Percentiles rank a stretch among this genome's conserved stretches.
phyloP scores from a whole-genome alignment of 2,888 invertebrate genomes.

The Anarsia innoxiella region DNA sequence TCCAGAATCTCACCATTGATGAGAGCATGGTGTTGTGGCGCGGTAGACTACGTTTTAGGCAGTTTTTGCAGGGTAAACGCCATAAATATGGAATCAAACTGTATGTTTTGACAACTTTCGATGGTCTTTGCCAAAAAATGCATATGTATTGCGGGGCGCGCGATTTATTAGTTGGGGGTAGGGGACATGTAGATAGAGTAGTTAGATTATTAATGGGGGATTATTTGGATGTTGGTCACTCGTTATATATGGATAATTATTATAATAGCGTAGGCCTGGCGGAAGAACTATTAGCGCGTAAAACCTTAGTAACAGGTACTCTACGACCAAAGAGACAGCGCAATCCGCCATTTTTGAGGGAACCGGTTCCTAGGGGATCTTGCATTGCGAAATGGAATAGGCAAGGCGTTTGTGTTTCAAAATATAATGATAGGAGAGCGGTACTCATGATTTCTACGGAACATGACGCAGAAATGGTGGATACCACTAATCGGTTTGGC shows the following conservation, averaged over 20 bases:
- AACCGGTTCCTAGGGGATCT: too few species aligned
- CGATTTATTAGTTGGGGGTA: slow-evolving; percentile 15
- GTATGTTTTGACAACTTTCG: slow-evolving; percentile 33
- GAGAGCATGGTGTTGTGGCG: slow-evolving; percentile 16
- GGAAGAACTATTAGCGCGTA: slow-evolving; percentile 1
- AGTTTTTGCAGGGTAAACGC: slow-evolving; percentile 34
- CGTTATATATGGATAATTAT: slow-evolving; percentile 14
- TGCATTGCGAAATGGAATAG: not conserved
- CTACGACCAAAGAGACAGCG: not conserved
- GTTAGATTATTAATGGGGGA: slow-evolving; percentile 6
- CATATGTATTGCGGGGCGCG: slow-evolving; percentile 20
- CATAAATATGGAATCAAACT: slow-evolving; percentile 39
- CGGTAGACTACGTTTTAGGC: slow-evolving; percentile 29
- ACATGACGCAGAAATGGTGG: not conserved
- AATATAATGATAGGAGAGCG: not conserved
- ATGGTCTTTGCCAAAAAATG: slow-evolving; percentile 22
- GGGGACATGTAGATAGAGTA: slow-evolving; percentile 10
- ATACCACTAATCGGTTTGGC: not conserved
- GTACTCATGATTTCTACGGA: not conserved
- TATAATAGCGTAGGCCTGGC: slow-evolving; percentile 9
- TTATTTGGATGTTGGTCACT: slow-evolving; percentile 7
- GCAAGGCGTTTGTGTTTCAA: not conserved
- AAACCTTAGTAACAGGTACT: slow-evolving; percentile 4
- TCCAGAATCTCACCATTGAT: slow-evolving; percentile 9
- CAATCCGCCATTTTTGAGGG: too few species aligned